phyloP scores from a whole-genome alignment of 2,797 vertebrate genomes.

The Scyliorhinus canicula region DNA sequence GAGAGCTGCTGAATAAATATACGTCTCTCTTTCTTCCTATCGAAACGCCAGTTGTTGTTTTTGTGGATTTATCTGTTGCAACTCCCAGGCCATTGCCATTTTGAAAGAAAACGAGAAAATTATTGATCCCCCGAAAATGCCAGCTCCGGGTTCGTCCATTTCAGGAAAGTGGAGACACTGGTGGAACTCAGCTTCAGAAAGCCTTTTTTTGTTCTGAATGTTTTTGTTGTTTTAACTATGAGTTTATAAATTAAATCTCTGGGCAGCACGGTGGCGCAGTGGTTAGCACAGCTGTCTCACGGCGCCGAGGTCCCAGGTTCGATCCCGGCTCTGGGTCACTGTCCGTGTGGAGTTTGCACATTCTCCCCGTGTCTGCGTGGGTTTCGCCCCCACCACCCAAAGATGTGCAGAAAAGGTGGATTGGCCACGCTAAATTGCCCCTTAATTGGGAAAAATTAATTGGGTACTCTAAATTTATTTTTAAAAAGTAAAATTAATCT shows the following conservation, averaged over 20 bases:
- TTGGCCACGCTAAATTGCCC: too few relatives aligned
- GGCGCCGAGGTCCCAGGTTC: too few relatives aligned
- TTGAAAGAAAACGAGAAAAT: background rate
- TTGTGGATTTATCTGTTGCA: background rate
- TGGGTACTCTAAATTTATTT: too few relatives aligned
- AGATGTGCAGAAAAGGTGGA: too few relatives aligned
- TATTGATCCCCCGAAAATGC: background rate
- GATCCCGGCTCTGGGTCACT: too few relatives aligned
- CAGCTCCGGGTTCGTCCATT: background rate
- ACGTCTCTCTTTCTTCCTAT: background rate
- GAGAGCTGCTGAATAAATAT: background rate
- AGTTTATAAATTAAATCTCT: background rate
- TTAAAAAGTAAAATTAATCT: too few relatives aligned
- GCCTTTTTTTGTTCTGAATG: background rate
- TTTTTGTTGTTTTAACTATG: background rate
- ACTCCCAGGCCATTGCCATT: background rate
- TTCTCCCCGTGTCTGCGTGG: too few relatives aligned
- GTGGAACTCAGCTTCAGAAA: background rate
- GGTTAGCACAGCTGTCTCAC: too few relatives aligned
- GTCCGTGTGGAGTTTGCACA: too few relatives aligned
- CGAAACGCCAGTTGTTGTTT: background rate
- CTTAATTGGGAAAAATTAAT: too few relatives aligned
- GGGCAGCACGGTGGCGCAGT: too few relatives aligned
- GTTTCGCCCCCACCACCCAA: too few relatives aligned
- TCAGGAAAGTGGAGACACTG: background rate